Percentiles rank a stretch among this genome's conserved stretches.
Conservation (phyloP, 2,888 invertebrate species). For the Eristalinus aeneus region DNA sequence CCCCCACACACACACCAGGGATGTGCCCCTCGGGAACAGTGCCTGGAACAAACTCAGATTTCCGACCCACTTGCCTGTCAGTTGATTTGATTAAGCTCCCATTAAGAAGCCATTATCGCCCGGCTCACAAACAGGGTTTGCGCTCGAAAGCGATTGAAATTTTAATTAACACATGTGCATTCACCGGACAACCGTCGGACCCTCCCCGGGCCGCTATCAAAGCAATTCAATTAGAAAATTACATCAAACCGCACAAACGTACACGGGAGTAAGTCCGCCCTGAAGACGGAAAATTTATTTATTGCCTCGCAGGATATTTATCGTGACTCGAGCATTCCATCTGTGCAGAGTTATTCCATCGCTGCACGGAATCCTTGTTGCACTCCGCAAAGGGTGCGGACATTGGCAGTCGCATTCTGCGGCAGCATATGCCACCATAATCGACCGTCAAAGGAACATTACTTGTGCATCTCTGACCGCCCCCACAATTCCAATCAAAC, state of each 20-base stretch:
- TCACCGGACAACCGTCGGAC: constrained; percentile 14
- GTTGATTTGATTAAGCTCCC: background rate
- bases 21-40: too few relatives aligned
- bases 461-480: constrained; percentile 71
- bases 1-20: too few relatives aligned
- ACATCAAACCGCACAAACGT: constrained; percentile 25
- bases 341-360: constrained; percentile 36
- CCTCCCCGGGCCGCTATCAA: constrained; percentile 30
- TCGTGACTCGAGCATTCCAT: constrained; percentile 38
- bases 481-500: constrained; percentile 78
- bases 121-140: background rate
- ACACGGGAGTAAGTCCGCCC: constrained; percentile 9
- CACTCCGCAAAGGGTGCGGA: background rate
- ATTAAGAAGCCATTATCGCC: background rate
- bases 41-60: background rate
- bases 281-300: constrained; percentile 42
- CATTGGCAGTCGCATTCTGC: constrained; percentile 1
- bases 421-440: constrained; percentile 62
- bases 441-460: constrained; percentile 61
- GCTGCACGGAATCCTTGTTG: constrained; percentile 47
- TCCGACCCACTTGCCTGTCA: background rate
- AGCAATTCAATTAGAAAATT: constrained; percentile 65
- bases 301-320: constrained; percentile 46
- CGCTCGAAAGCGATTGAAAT: constrained; percentile 1
- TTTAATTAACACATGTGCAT: constrained; percentile 34